phyloP scores from a whole-genome alignment of 2,797 vertebrate species.

The Pipistrellus nathusii region DNA sequence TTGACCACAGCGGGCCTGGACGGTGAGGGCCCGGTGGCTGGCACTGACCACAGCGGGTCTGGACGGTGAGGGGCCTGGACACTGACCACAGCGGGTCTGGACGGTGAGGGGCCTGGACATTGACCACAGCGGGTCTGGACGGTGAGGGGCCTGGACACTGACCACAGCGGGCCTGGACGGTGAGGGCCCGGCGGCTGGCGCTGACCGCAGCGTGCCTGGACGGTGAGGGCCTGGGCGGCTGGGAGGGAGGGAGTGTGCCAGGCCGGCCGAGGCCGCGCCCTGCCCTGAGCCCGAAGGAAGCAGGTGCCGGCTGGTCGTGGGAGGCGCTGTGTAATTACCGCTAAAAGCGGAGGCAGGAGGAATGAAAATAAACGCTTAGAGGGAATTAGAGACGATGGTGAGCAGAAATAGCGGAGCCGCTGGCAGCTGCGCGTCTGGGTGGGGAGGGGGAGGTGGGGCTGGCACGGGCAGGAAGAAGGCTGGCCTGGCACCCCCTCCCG shows the following conservation, averaged over 20 bases:
- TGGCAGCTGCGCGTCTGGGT: neutral
- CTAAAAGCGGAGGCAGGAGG: constrained; percentile 75
- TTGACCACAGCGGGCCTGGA: too few species aligned
- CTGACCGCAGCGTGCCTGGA: too few species aligned
- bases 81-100: too few species aligned
- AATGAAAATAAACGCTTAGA: constrained; percentile 63
- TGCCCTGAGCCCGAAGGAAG: neutral
- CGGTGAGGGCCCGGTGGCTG: too few species aligned
- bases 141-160: too few species aligned
- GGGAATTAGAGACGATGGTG: constrained; percentile 63
- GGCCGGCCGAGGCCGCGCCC: neutral
- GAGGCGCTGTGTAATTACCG: constrained; percentile 77
- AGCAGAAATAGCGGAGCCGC: neutral
- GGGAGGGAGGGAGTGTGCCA: accelerated
- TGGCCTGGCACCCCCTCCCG: accelerated
- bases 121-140: too few species aligned
- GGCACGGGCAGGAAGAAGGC: accelerated
- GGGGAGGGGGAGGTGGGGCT: accelerated
- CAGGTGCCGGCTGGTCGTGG: constrained; percentile 22
- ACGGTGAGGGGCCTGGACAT: too few species aligned
- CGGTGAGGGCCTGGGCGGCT: neutral
- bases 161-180: too few species aligned
- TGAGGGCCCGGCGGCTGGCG: too few species aligned
- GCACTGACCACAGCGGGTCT: too few species aligned
- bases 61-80: too few species aligned